Evolutionary conservation across 2,113 vertebrate species (phyloP).

Genomic region (Archocentrus centrarchus): DNA sequence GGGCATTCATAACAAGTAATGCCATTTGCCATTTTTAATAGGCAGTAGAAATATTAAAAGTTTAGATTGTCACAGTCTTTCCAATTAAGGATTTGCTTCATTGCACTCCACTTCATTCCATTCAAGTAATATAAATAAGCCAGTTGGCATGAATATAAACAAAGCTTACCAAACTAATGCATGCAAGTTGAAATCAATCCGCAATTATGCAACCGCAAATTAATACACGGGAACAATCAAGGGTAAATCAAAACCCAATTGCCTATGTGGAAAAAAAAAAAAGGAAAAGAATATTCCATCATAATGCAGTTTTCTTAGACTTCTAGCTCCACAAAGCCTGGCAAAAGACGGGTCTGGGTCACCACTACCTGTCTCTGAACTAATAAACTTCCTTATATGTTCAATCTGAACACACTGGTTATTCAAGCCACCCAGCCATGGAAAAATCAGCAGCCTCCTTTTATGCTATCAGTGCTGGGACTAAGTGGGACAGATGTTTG

Average conservation of each 20-base stretch:
- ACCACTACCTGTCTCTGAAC: constrained; percentile 46
- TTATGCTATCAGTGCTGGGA: constrained; percentile 65
- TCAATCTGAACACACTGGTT: constrained; percentile 71
- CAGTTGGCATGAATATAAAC: constrained; percentile 68
- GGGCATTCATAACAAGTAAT: constrained; percentile 64
- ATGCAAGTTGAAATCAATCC: constrained; percentile 71
- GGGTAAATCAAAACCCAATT: constrained; percentile 75
- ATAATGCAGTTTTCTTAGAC: constrained; percentile 16
- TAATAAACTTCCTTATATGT: constrained; percentile 75
- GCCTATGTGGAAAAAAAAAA: constrained; percentile 62
- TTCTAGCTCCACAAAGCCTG: constrained; percentile 4
- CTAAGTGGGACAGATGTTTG: constrained; percentile 83
- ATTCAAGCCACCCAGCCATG: constrained; percentile 77
- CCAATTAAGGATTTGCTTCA: constrained; percentile 73
- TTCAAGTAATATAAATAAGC: constrained; percentile 72
- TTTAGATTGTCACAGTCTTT: constrained; percentile 72
- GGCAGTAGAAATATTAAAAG: constrained; percentile 63
- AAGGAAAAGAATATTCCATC: constrained; percentile 14
- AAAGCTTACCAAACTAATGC: constrained; percentile 69
- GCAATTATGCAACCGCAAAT: constrained; percentile 71
- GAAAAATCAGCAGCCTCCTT: constrained; percentile 65
- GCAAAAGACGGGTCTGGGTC: constrained; percentile 64
- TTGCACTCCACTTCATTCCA: constrained; percentile 67
- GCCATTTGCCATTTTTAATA: constrained; percentile 74
- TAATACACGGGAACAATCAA: constrained; percentile 73